Percentiles rank a stretch among this genome's conserved stretches.
Conservation (phyloP, 1,140 invertebrate genomes). For the Aphaenogaster floridana region DNA sequence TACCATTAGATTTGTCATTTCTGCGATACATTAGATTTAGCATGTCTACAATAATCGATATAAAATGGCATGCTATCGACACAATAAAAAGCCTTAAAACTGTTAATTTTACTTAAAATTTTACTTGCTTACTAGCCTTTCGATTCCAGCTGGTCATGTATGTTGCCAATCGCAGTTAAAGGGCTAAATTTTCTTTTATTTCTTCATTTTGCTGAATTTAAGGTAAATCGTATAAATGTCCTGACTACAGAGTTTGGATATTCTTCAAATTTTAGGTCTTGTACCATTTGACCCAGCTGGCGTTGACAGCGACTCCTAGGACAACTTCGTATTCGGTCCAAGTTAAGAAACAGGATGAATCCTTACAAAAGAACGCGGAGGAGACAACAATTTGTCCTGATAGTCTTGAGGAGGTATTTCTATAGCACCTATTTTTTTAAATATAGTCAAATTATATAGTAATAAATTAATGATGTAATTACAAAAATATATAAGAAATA, state of each 20-base stretch:
- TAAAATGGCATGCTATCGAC: not conserved
- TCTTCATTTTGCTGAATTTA: not conserved
- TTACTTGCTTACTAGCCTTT: not conserved
- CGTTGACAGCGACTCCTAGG: constrained; percentile 81
- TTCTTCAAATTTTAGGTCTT: constrained; percentile 80
- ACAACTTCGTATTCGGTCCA: constrained; percentile 75
- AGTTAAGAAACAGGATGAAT: constrained; percentile 74
- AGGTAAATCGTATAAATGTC: not conserved
- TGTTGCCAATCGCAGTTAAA: not conserved
- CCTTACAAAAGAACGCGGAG: constrained; percentile 66
- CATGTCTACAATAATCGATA: not conserved
- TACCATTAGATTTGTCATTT: constrained; percentile 1
- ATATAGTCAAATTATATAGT: not conserved
- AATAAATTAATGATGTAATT: not conserved
- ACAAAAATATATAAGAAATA: not conserved
- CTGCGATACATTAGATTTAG: not conserved
- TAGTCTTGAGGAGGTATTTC: constrained; percentile 79
- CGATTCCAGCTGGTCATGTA: not conserved
- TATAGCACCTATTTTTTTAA: constrained; percentile 25
- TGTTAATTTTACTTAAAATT: constrained; percentile 5
- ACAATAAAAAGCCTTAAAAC: not conserved
- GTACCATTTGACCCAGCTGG: constrained; percentile 85
- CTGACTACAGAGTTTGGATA: constrained; percentile 49
- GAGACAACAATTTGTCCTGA: constrained; percentile 74
- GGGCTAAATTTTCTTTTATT: not conserved